A percentile compares a stretch with the other conserved stretches of the same genome.
Evolutionary conservation across 1,140 invertebrate genomes (phyloP).

Genomic region (Drosophila leontia): DNA sequence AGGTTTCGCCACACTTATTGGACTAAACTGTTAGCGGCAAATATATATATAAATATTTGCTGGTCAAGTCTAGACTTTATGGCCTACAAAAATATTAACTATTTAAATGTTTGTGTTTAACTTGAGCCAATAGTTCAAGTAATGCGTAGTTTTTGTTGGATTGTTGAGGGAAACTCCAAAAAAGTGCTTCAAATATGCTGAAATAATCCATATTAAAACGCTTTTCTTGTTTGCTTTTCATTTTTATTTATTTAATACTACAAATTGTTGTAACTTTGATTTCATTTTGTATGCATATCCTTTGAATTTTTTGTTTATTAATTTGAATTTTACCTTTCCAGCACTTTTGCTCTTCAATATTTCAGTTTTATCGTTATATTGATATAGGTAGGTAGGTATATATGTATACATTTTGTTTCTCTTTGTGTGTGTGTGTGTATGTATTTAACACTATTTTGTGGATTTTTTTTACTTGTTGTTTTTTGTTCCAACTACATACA

Average conservation of each 20-base stretch:
- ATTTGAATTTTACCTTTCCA: conserved; percentile 12
- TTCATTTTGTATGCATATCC: conserved; percentile 45
- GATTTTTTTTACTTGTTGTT: conserved; percentile 16
- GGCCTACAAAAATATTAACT: conserved; percentile 11
- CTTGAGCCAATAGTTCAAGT: conserved; percentile 4
- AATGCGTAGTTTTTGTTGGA: conserved; percentile 17
- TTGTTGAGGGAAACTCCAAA: neutral
- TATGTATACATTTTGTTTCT: conserved; percentile 35
- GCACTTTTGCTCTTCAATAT: conserved; percentile 11
- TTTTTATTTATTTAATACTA: conserved; percentile 54
- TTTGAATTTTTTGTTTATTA: conserved; percentile 18
- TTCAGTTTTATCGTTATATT: conserved; percentile 44
- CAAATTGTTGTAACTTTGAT: conserved; percentile 53
- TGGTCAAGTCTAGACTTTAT: conserved; percentile 19
- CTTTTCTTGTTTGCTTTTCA: conserved; percentile 24
- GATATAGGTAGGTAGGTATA: conserved; percentile 54
- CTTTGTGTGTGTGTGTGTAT: conserved; percentile 23
- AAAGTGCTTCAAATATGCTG: neutral
- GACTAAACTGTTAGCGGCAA: conserved; percentile 15
- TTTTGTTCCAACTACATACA: conserved; percentile 44
- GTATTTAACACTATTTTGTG: conserved; percentile 53
- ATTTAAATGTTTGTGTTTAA: conserved; percentile 19
- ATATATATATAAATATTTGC: conserved; percentile 3
- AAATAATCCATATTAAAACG: neutral
- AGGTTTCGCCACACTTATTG: conserved; percentile 15